Conservation (phyloP, 2,797 vertebrate species). For the Momotus momota region DNA sequence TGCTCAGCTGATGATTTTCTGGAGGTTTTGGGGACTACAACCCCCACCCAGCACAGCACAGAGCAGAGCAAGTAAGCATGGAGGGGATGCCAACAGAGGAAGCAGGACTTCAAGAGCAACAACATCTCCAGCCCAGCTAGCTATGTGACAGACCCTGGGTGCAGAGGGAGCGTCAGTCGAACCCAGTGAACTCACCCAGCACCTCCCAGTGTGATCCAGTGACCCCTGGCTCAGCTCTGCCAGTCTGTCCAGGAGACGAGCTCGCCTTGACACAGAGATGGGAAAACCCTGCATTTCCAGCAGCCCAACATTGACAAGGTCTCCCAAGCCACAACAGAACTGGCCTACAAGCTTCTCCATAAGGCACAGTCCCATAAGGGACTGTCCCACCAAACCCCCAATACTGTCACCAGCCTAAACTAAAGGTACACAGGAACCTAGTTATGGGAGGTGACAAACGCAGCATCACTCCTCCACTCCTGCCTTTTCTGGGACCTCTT, state of each 20-base stretch:
- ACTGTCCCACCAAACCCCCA: not conserved
- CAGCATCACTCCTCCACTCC: not conserved
- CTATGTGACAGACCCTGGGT: not conserved
- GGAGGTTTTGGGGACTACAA: not conserved
- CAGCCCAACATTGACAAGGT: accelerated
- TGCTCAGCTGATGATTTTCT: not conserved
- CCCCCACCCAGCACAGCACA: not conserved
- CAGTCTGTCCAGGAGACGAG: accelerated
- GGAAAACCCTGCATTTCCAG: not conserved
- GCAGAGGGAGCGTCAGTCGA: accelerated
- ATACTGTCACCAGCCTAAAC: not conserved
- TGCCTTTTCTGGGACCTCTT: not conserved
- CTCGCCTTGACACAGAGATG: accelerated
- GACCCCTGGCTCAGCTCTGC: not conserved
- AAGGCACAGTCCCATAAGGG: not conserved
- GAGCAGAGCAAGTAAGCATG: not conserved
- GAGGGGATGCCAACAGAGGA: not conserved
- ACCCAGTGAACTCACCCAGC: not conserved
- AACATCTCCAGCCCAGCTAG: not conserved
- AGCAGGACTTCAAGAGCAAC: not conserved
- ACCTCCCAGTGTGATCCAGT: not conserved
- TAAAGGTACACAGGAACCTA: not conserved
- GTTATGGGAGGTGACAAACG: not conserved
- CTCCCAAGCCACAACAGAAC: not conserved
- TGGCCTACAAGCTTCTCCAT: accelerated